Conservation (phyloP, 2,888 invertebrate species). For the Lottia scabra region DNA sequence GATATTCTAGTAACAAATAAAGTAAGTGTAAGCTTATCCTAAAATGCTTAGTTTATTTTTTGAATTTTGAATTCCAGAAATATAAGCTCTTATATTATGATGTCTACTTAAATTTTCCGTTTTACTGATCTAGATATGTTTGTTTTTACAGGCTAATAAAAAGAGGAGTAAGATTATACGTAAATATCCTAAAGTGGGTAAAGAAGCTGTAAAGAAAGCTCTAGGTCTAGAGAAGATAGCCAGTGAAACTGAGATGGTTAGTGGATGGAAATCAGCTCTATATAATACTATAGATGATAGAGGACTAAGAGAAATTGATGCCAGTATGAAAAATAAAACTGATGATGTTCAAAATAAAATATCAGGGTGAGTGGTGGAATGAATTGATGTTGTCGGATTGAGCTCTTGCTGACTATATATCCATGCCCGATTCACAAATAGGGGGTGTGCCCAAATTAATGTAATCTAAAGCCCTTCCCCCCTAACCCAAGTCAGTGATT, state of each 20-base stretch:
- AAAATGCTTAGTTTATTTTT: too few relatives aligned
- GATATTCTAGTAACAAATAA: conserved; percentile 85
- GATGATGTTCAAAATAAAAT: conserved; percentile 91
- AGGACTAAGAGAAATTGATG: conserved; percentile 80
- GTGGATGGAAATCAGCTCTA: conserved; percentile 80
- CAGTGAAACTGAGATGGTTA: conserved; percentile 73
- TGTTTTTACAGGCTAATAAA: conserved; percentile 76
- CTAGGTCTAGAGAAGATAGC: conserved; percentile 74
- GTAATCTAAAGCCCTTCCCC: too few relatives aligned
- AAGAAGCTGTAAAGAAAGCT: conserved; percentile 77
- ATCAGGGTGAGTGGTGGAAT: conserved; percentile 75
- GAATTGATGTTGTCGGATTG: too few relatives aligned
- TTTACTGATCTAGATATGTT: not conserved
- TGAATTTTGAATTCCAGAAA: too few relatives aligned
- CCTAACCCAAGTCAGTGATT: too few relatives aligned
- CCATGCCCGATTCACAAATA: too few relatives aligned
- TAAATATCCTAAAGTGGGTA: conserved; percentile 76
- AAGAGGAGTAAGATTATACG: conserved; percentile 76
- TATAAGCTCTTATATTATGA: too few relatives aligned
- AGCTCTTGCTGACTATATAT: too few relatives aligned
- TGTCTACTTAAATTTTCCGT: too few relatives aligned
- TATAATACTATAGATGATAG: conserved; percentile 74
- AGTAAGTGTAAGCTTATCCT: too few relatives aligned
- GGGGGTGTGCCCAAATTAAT: too few relatives aligned
- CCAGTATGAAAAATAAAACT: conserved; percentile 82